Evolutionary conservation across 2,797 vertebrate genomes (phyloP), one percentile per base, ranked within the genome.

Genomic region (Tarsius wallacei): DNA sequence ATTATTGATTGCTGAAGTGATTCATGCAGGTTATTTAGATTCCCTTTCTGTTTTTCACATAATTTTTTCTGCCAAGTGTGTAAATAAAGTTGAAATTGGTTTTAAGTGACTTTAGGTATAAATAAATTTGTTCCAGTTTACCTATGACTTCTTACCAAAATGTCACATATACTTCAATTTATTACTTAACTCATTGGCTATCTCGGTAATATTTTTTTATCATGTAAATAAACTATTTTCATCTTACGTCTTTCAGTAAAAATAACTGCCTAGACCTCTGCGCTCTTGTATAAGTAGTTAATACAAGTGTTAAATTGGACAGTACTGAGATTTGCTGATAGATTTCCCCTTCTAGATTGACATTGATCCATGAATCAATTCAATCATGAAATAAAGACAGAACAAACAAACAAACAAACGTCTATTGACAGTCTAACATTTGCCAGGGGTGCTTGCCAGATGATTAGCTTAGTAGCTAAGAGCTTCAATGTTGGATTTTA

Each of bases 331-430:
- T 94, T 96, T 96, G 82, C 26, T 93, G 68, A 95, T 80, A 90
- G 88, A 94, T 64, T 82, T 97, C 51, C 26, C 33, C 22, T 90
- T 92, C 63, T 80, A 88, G 87, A 83, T 80, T 96, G 96, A 82
- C 85, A 96, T 93, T 90, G 92, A 96, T 96, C 63, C 57, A 90
- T 86, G 57, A 90, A 85, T 93, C 90, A 96, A 83, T 97, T 85
- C 55, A 76, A 82, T 96, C 87, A 87, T 89, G 77, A 86, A 88
- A 88, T 96, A 97, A 96, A 95, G 90, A 86, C 51, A 95, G 57
- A 96, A 81, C 21, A 94, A 96, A 94, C 31, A 95, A 97, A 91
- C 85, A 97, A 94, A 70, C 76, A 93, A 95, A 95, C 4, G 2
- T 63, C 57, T 97, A 86, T 90, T 87, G 81, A 83, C 64, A 89